A percentile compares a stretch with the other conserved stretches of the same genome.
phyloP scores from a whole-genome alignment of 1,140 invertebrate species.

The Drosophila obscura region DNA sequence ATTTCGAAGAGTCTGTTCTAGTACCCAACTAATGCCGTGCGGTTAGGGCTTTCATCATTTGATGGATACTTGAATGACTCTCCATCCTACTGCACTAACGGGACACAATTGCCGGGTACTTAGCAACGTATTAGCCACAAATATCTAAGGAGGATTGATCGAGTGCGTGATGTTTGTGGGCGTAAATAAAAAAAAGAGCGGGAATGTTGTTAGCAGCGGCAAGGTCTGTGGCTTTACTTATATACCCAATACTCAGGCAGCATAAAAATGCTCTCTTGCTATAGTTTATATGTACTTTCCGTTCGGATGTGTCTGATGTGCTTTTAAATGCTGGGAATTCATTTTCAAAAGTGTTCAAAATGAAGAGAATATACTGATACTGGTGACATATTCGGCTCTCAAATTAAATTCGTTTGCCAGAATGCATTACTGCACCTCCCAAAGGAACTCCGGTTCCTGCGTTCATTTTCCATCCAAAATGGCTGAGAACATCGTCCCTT shows the following conservation, averaged over 20 bases:
- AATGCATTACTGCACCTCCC: conserved; percentile 26
- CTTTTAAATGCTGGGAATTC: too few relatives aligned
- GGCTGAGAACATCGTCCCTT: conserved; percentile 46
- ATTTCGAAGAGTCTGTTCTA: conserved; percentile 15
- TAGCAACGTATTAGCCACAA: conserved; percentile 49
- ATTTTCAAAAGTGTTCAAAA: conserved; percentile 2
- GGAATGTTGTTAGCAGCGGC: too few relatives aligned
- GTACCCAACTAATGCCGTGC: conserved; percentile 38
- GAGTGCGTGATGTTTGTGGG: background rate
- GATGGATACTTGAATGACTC: conserved; percentile 55
- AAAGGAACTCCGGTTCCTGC: background rate
- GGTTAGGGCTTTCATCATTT: conserved; percentile 65
- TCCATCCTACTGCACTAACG: conserved; percentile 12
- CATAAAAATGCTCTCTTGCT: too few relatives aligned
- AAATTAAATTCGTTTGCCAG: conserved; percentile 35
- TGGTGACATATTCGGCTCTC: background rate
- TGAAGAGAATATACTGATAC: background rate
- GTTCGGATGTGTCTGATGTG: too few relatives aligned
- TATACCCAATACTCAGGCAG: too few relatives aligned
- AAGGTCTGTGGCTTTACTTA: too few relatives aligned
- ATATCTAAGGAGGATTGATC: conserved; percentile 1
- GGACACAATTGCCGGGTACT: conserved; percentile 48
- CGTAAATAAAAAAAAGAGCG: too few relatives aligned
- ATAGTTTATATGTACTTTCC: too few relatives aligned
- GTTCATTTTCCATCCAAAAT: conserved; percentile 65